These are phyloP conservation scores for Siphamia tubifer DNA, from an alignment of 2,113 vertebrate species.

Conservation along the genomic window DNA sequence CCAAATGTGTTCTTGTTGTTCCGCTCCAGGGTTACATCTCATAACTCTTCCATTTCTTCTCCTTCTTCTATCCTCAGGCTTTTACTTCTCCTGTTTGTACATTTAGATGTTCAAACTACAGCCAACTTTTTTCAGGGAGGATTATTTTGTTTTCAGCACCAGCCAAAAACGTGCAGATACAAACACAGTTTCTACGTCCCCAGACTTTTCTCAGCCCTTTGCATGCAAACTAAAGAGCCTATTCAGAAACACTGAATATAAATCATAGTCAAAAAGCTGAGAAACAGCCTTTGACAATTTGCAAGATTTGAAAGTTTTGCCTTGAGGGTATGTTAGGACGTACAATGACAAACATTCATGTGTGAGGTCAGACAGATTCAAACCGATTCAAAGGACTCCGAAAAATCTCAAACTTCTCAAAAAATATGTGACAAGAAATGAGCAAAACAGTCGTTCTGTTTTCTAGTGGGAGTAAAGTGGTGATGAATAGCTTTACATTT, in stretches of 20 bases:
- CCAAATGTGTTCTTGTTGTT: background rate
- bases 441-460: constrained; percentile 22
- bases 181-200: background rate
- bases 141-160: background rate
- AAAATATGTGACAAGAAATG: background rate
- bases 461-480: background rate
- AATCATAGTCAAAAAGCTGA: background rate
- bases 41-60: background rate
- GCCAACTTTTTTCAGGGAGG: background rate
- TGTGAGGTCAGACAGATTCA: constrained; percentile 16
- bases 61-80: background rate
- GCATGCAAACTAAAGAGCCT: background rate
- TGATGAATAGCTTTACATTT: constrained; percentile 24
- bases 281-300: background rate
- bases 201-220: background rate
- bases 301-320: constrained; percentile 10
- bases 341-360: constrained; percentile 53
- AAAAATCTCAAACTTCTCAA: constrained; percentile 36
- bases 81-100: background rate
- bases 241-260: background rate
- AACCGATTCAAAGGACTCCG: constrained; percentile 13
- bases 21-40: background rate
- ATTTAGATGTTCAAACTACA: background rate
- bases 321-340: constrained; percentile 12
- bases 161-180: background rate